Conservation (phyloP, 2,888 invertebrate species). For the Acronicta psi region DNA sequence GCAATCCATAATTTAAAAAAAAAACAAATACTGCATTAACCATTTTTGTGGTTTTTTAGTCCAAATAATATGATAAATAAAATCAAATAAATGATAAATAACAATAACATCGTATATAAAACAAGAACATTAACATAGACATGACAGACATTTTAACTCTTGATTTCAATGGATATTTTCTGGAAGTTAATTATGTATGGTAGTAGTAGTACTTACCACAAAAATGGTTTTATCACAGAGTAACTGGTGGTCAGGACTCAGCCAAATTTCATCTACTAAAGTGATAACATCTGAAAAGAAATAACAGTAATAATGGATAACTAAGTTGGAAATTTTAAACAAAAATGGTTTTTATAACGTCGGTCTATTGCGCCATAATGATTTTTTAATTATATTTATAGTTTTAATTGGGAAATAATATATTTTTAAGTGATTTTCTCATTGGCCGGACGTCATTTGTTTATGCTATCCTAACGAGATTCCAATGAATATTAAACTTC, state of each 20-base stretch:
- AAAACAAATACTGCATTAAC: too few relatives aligned
- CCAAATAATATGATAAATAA: too few relatives aligned
- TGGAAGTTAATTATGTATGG: not conserved
- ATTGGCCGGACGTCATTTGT: slow-evolving; percentile 25
- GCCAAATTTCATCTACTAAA: slow-evolving; percentile 37
- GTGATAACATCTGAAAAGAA: slow-evolving; percentile 56
- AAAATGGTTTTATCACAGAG: slow-evolving; percentile 67
- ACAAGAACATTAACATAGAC: too few relatives aligned
- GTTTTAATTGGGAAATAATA: slow-evolving; percentile 3
- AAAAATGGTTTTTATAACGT: not conserved
- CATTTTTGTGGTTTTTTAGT: too few relatives aligned
- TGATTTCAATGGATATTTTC: too few relatives aligned
- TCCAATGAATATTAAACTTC: not conserved
- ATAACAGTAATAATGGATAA: slow-evolving; percentile 20
- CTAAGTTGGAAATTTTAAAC: slow-evolving; percentile 23
- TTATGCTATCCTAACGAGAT: slow-evolving; percentile 18
- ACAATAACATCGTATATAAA: too few relatives aligned
- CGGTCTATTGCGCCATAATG: slow-evolving; percentile 3
- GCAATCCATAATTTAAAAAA: too few relatives aligned
- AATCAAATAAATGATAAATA: too few relatives aligned
- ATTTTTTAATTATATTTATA: slow-evolving; percentile 36
- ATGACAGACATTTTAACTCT: too few relatives aligned
- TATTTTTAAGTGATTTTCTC: slow-evolving; percentile 17
- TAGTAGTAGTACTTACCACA: slow-evolving; percentile 68
- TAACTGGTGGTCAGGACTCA: slow-evolving; percentile 55